Percentiles rank a stretch among this genome's conserved stretches.
phyloP scores from a whole-genome alignment of 2,113 vertebrate species.

The Ammodytes marinus region DNA sequence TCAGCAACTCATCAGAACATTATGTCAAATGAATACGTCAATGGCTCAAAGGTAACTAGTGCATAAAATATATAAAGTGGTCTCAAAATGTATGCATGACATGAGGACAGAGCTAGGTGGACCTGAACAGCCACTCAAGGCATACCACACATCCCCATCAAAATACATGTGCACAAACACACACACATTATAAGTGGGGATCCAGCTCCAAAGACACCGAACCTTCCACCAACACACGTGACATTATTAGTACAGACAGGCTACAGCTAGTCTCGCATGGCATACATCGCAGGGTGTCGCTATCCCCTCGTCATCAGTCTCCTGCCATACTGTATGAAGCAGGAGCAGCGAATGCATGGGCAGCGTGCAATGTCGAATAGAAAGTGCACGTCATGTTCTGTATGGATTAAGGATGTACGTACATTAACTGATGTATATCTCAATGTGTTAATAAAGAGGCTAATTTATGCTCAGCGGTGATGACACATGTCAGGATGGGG shows the following conservation, averaged over 20 bases:
- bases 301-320: slow-evolving; percentile 1
- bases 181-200: neutral
- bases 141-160: neutral
- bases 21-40: slow-evolving; percentile 41
- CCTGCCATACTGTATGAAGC: neutral
- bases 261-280: neutral
- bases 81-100: neutral
- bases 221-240: neutral
- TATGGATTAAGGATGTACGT: slow-evolving; percentile 26
- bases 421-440: slow-evolving; percentile 48
- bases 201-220: neutral
- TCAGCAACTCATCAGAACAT: slow-evolving; percentile 3
- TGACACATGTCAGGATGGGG: slow-evolving; percentile 16
- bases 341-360: neutral
- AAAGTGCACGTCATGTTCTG: slow-evolving; percentile 32
- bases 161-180: neutral
- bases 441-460: slow-evolving; percentile 43
- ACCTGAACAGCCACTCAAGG: slow-evolving; percentile 6
- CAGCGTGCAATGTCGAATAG: neutral
- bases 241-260: slow-evolving; percentile 10
- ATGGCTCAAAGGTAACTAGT: neutral
- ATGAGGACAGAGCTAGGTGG: slow-evolving; percentile 23
- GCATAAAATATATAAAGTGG: slow-evolving; percentile 22
- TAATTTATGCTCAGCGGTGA: slow-evolving; percentile 43
- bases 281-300: neutral